Base-by-base conservation (phyloP, 2,888 invertebrate species). In the Alloscopus bannaensis region DNA sequence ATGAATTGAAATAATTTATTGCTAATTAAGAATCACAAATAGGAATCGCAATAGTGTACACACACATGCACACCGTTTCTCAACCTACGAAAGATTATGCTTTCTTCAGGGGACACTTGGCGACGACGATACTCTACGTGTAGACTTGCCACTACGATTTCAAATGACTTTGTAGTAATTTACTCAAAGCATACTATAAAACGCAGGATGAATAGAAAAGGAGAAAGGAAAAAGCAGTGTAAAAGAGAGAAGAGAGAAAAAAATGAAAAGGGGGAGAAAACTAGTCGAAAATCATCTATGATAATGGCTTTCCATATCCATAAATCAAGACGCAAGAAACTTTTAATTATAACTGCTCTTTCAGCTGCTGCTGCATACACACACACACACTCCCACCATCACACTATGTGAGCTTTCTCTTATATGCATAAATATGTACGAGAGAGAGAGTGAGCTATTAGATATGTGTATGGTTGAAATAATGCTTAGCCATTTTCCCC, bases 311-410 rank as follows among this genome's bases (percentile, higher is more conserved):
- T 81, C 68, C 75, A 73, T 73, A 66, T 62, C 72, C 81, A 83
- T 83, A 83, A 83, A 83, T 83, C 83, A 83, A 77, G 81, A 40
- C 45, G 62, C 66, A 78, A 68, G 80, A 81, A 82, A 83, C 79
- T 83, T 83, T 83, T 83, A 83, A 83, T 83, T 81, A 83, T 81
- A 83, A 75, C 78, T 79, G 65, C 75, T 70, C 79, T 80, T 76
- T 59, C 70, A 55, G 65, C 66, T 73, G 75, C 70, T 77, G 26
- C 57, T 45, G 29, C 47, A 13, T 20, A 24, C 2, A 47, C 47
- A 22, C 65, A 20, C 8, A 24, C 24, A 20, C 42, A 45, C 2
- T 20, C 3, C 52, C n/a, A 45, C 65, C 16, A 50, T 26, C 24
- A 68, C 24, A 65, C 26, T 47, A 28, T 8, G 22, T 8, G 40